Base-by-base conservation (phyloP, 1,140 invertebrate species). In the Parapsyche elsis region DNA sequence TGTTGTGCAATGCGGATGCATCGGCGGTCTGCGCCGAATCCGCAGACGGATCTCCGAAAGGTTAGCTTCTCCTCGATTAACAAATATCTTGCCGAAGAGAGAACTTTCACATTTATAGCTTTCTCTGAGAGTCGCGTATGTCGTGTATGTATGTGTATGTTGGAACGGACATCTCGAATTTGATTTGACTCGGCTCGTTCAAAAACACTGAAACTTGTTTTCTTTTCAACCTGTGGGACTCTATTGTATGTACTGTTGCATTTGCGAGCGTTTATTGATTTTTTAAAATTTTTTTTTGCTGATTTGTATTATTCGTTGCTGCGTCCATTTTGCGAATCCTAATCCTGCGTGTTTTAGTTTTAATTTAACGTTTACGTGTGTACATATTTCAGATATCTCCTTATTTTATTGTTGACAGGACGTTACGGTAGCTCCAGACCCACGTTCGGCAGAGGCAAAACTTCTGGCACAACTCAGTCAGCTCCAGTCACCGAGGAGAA, bases 1-100 rank as follows among this genome's bases (percentile, higher is more conserved):
- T 53, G 64, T 70, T 78, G 59, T 45, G 24, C 76, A 24, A 76
- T 61, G 53, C 57, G 24, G 61, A 67, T 67, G 71, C 71, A 24
- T 46, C 19, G 23, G 14, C 7, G 23, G 64, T 7, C 12, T 9
- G 2, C 19, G 16, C n/a, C 57, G 57, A 61, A 67, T 57, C 23
- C 49, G 73, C 49, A 23, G 16, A 49, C 26, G 80, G 59, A 70
- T 81, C 75, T 77, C 53, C 24, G 30, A 79, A 80, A 83, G 75
- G 81, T 83, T 79, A 80, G 81, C 67, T 82, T 77, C 78, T 79
- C 74, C 75, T 78, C 74, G 79, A 83, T 78, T 46, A 59, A 83
- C 76, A 26, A 78, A 80, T 53, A 75, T 78, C 75, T 79, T 53
- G 67, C 21, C 70, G 76, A 82, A 24, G 24, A 71, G 71, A 81